These are phyloP conservation scores for Ernsta delagoae DNA, from an alignment of 2,888 invertebrate species.

Conservation along the genomic window DNA sequence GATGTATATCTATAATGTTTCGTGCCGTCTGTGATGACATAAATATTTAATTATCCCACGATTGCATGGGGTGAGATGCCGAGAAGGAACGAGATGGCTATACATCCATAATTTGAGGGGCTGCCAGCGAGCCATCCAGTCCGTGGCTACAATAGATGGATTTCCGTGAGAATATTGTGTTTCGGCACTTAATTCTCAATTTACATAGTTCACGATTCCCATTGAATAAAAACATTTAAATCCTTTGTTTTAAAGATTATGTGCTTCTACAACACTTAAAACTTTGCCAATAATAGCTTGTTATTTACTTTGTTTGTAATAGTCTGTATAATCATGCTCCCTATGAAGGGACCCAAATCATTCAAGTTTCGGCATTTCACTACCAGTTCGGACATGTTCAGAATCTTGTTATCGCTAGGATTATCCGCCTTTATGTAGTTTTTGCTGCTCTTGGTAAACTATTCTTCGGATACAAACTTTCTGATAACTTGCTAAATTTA, in stretches of 20 bases:
- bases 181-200: conserved; percentile 50
- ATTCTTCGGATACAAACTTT: background rate
- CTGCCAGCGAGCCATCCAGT: conserved; percentile 65
- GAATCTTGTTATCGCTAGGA: conserved; percentile 37
- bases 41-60: conserved; percentile 83
- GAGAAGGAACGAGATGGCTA: conserved; percentile 67
- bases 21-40: conserved; percentile 63
- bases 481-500: background rate
- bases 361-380: conserved; percentile 56
- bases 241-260: too few species aligned
- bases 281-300: background rate
- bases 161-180: conserved; percentile 64
- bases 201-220: conserved; percentile 37
- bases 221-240: conserved; percentile 14
- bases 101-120: conserved; percentile 69
- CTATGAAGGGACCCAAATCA: conserved; percentile 46
- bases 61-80: conserved; percentile 66
- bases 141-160: conserved; percentile 61
- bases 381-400: conserved; percentile 49
- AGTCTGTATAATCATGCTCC: conserved; percentile 4
- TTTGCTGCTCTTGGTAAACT: background rate
- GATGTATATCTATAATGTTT: conserved; percentile 42
- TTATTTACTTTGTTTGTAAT: background rate
- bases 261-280: conserved; percentile 3
- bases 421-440: conserved; percentile 1